phyloP scores from a whole-genome alignment of 2,797 vertebrate genomes.

The Denticeps clupeoides region DNA sequence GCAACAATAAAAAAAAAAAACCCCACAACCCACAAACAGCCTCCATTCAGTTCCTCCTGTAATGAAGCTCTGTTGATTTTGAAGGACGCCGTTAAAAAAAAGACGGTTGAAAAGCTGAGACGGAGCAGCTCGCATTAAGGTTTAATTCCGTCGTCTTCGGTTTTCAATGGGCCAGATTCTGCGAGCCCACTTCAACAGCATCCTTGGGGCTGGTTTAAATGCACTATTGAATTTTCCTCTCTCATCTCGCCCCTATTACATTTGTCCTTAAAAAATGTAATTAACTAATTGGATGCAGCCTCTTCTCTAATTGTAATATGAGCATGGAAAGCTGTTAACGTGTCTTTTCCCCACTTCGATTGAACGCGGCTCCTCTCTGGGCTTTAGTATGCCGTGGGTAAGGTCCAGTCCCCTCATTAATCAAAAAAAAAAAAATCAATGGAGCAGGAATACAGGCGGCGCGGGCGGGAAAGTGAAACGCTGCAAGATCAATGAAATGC shows the following conservation, averaged over 20 bases:
- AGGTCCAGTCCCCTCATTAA: slow-evolving; percentile 19
- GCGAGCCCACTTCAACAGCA: slow-evolving; percentile 29
- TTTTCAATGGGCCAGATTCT: slow-evolving; percentile 26
- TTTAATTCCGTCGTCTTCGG: slow-evolving; percentile 8
- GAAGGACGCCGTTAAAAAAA: background rate
- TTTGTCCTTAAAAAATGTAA: slow-evolving; percentile 29
- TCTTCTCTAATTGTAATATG: slow-evolving; percentile 22
- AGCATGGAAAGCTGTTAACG: slow-evolving; percentile 25
- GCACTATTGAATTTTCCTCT: slow-evolving; percentile 4
- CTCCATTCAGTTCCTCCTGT: no score
- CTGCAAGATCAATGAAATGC: slow-evolving; percentile 33
- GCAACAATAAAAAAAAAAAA: no score
- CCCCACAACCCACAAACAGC: no score
- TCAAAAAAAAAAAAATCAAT: slow-evolving; percentile 34
- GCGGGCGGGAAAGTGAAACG: slow-evolving; percentile 12
- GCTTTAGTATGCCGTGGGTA: slow-evolving; percentile 7
- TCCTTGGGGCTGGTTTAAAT: slow-evolving; percentile 11
- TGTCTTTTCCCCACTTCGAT: slow-evolving; percentile 7
- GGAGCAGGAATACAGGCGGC: slow-evolving; percentile 14
- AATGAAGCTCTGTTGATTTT: slow-evolving; percentile 1
- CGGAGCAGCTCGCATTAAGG: background rate
- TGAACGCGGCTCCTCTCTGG: slow-evolving; percentile 6
- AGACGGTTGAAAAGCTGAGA: background rate
- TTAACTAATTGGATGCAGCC: slow-evolving; percentile 27
- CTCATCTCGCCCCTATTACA: slow-evolving; percentile 26